Percentiles rank a stretch among this genome's conserved stretches.
Conservation (phyloP, 1,140 invertebrate species). For the Cepaea nemoralis region DNA sequence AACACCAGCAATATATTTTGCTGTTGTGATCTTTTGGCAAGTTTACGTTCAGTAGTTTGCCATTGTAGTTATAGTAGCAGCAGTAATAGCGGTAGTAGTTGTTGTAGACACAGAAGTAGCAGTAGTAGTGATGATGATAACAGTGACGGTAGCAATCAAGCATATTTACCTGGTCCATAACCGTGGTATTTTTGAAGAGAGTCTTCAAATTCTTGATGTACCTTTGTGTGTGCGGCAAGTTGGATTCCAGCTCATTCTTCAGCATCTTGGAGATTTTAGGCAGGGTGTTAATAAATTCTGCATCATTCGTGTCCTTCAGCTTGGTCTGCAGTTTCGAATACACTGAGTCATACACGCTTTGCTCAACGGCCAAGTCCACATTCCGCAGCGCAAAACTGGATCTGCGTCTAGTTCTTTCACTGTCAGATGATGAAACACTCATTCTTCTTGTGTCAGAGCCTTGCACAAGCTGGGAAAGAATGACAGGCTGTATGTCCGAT, state of each 20-base stretch:
- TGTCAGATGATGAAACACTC: neutral
- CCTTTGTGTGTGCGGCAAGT: neutral
- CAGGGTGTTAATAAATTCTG: slow-evolving; percentile 16
- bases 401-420: neutral
- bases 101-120: no score
- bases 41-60: no score
- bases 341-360: neutral
- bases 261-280: neutral
- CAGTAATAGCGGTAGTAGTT: no score
- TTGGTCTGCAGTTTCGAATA: neutral
- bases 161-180: neutral
- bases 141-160: no score
- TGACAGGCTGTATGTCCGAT: neutral
- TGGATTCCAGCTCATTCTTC: slow-evolving; percentile 3
- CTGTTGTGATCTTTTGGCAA: no score
- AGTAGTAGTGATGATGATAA: no score
- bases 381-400: neutral
- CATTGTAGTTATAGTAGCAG: no score
- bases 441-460: neutral
- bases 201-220: slow-evolving; percentile 3
- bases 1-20: no score
- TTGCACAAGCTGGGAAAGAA: slow-evolving; percentile 1
- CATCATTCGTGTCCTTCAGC: slow-evolving; percentile 5
- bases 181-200: neutral
- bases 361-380: neutral